Base-by-base conservation (phyloP, 2,113 vertebrate species). In the Leptobrachium ailaonicum region DNA sequence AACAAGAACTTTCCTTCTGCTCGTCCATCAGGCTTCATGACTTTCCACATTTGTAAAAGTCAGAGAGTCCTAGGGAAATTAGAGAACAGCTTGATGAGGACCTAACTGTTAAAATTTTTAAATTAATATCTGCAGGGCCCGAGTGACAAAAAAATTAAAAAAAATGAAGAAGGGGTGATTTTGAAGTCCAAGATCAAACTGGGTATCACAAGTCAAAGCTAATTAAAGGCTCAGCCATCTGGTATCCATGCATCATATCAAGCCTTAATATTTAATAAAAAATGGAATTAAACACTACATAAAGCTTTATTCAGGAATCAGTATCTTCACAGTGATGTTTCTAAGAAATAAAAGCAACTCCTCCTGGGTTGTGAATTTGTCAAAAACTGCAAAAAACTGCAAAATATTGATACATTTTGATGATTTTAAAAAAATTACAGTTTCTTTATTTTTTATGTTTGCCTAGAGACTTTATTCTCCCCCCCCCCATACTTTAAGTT, bases 211-310 rank as follows among this genome's bases (percentile, higher is more conserved):
- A 81, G 79, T 81, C 72, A 69, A 68, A 41, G 71, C 72, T 81
- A 81, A 81, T 81, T 75, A 81, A 69, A 75, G 66, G 50, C 66
- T 75, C 56, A 75, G 64, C 72, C 79, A 81, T 81, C 72, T 81
- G 79, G 64, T 75, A 75, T 50, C 42, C 32, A 69, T 75, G 53
- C 67, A 66, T 81, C 20, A 47, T 60, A 41, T n/a, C 11, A 60
- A 20, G 41, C 42, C 12, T 54, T 58, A 44, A 44, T 45, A 53
- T 12, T 41, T 72, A 10, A 64, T 6, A 8, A 4, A 50, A 32
- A 32, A 32, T 32, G 20, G 4, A 66, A 20, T 73, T 54, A 14
- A 43, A 79, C 56, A 62, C 10, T 64, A 44, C 14, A 73, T 79
- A 63, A 73, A 73, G 8, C 56, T 62, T 63, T 32, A 2, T 20